These are phyloP conservation scores for Euplexia lucipara DNA, from an alignment of 2,888 invertebrate species.

Conservation along the genomic window DNA sequence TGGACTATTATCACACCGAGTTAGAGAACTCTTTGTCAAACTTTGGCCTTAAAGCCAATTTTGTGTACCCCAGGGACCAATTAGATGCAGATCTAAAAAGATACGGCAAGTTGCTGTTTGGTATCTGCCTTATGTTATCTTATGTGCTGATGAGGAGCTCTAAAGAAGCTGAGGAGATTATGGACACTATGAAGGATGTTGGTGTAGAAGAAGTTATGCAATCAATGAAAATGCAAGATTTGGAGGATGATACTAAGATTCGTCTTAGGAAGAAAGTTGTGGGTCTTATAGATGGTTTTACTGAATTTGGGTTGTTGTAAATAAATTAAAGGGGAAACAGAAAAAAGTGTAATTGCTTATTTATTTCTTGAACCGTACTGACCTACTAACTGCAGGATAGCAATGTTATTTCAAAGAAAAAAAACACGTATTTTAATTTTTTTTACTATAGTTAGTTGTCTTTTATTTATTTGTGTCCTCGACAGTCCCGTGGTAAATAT, in stretches of 20 bases:
- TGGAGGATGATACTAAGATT: slow-evolving; percentile 40
- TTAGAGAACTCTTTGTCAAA: slow-evolving; percentile 61
- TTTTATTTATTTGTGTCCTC: too few relatives aligned
- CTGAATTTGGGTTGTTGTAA: slow-evolving; percentile 50
- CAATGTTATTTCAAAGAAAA: too few relatives aligned
- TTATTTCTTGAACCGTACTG: too few relatives aligned
- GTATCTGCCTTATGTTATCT: slow-evolving; percentile 44
- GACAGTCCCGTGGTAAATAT: too few relatives aligned
- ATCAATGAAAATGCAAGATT: slow-evolving; percentile 1
- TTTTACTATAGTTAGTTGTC: too few relatives aligned
- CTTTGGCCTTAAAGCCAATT: slow-evolving; percentile 59
- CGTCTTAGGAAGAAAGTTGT: slow-evolving; percentile 53
- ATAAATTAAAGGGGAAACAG: too few relatives aligned
- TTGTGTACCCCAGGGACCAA: slow-evolving; percentile 61
- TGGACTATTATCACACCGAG: slow-evolving; percentile 65
- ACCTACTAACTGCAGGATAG: too few relatives aligned
- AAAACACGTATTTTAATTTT: too few relatives aligned
- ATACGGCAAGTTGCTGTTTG: slow-evolving; percentile 57
- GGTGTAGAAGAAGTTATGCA: slow-evolving; percentile 16
- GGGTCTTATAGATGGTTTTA: slow-evolving; percentile 61
- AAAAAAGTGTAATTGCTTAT: too few relatives aligned
- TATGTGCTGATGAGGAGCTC: slow-evolving; percentile 54
- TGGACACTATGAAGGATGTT: slow-evolving; percentile 37
- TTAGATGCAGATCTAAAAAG: slow-evolving; percentile 64
- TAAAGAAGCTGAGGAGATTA: slow-evolving; percentile 53